phyloP scores from a whole-genome alignment of 1,140 invertebrate genomes.

The Chlorops oryzae region DNA sequence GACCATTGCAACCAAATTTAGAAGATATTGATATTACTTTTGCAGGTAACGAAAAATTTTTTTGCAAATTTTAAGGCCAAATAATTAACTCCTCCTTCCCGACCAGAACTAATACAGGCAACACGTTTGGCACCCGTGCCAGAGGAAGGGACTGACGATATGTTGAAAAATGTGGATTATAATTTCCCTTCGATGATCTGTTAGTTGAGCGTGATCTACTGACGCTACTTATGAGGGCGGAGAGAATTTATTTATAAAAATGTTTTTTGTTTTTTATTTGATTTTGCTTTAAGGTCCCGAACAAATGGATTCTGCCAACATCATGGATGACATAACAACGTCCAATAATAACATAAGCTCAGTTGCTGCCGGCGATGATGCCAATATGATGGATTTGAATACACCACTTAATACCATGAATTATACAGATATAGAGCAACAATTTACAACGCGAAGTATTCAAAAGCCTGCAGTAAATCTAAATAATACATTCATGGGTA shows the following conservation, averaged over 20 bases:
- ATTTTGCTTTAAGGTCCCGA: conserved; percentile 25
- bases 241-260: too few species aligned
- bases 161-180: conserved; percentile 43
- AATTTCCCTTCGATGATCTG: conserved; percentile 15
- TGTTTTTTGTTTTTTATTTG: too few species aligned
- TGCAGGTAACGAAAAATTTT: conserved; percentile 56
- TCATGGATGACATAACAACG: conserved; percentile 28
- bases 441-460: conserved; percentile 21
- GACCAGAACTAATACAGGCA: conserved; percentile 32
- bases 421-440: conserved; percentile 32
- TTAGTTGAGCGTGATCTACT: background rate
- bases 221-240: background rate
- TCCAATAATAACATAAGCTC: conserved; percentile 8
- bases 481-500: too few species aligned
- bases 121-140: conserved; percentile 53
- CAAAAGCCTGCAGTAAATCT: too few species aligned
- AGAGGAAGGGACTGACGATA: conserved; percentile 49
- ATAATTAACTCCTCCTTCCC: background rate
- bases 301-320: conserved; percentile 26
- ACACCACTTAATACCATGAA: conserved; percentile 31
- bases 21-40: conserved; percentile 88
- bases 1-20: conserved; percentile 92
- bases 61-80: background rate
- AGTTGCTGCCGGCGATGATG: conserved; percentile 26
- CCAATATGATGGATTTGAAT: conserved; percentile 44